A percentile compares a stretch with the other conserved stretches of the same genome.
These are phyloP conservation scores for Pseudocheirus occidentalis DNA, from an alignment of 2,797 vertebrate genomes.

Conservation along the genomic window DNA sequence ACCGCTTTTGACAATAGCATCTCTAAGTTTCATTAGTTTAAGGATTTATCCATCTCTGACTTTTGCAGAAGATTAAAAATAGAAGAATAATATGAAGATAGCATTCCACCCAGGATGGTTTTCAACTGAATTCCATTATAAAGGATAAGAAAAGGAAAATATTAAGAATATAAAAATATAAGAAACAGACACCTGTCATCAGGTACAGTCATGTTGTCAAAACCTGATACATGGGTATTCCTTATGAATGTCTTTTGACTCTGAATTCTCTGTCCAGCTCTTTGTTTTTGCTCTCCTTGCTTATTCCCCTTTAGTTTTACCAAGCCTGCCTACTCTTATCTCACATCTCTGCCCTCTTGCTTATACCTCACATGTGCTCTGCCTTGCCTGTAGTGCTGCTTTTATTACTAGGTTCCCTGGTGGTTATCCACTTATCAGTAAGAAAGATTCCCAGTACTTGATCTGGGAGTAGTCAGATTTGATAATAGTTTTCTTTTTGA, in stretches of 20 bases:
- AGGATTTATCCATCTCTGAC: too few species aligned
- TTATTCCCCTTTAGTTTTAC: not conserved
- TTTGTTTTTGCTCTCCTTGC: not conserved
- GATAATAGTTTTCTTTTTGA: not conserved
- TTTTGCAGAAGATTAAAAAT: too few species aligned
- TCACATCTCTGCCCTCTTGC: not conserved
- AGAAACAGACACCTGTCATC: not conserved
- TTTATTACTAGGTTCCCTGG: too few species aligned
- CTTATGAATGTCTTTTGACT: not conserved
- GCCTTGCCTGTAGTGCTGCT: too few species aligned
- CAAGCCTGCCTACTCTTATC: not conserved
- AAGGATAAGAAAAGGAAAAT: too few species aligned
- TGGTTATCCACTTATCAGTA: too few species aligned
- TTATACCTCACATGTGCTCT: not conserved
- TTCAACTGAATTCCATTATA: too few species aligned
- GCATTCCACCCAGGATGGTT: too few species aligned
- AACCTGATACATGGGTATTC: not conserved
- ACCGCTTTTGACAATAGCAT: not conserved
- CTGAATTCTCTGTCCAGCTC: not conserved
- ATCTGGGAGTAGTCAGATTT: not conserved
- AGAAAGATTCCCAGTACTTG: not conserved
- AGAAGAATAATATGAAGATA: too few species aligned
- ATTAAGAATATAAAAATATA: not conserved
- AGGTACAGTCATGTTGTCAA: not conserved
- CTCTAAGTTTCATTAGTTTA: too few species aligned